Evolutionary conservation across 2,113 vertebrate species (phyloP), one percentile per base, ranked within the genome.

Genomic region (Laticauda colubrina): DNA sequence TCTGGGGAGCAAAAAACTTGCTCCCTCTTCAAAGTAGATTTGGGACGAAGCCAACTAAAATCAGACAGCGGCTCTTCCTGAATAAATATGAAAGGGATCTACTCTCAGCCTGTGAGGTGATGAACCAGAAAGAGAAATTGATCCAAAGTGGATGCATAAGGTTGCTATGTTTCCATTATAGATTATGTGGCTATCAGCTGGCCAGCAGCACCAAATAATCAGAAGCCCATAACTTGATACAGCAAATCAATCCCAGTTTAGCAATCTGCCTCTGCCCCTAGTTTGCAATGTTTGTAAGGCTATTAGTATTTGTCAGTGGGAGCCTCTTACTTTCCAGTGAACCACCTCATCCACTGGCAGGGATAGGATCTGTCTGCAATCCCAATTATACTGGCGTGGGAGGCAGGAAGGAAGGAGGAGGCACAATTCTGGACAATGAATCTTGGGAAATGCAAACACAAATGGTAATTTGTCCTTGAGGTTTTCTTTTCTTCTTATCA

Each of bases 401-500:
- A 43, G 75, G 75, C 18, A 81, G 34, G 48, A 51, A 81, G 34
- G 34, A 21, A 81, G 75, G 75, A 81, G 34, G 34, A 81, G 75
- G 34, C 18, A 81, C 18, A 9, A 43, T 81, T 81, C 34, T 23
- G 75, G 18, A 81, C 18, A 21, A 81, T 43, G 75, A 81, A 86
- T 93, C 92, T 90, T 86, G 91, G 81, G 48, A 86, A 18, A 88
- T 85, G 90, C 18, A 45, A 85, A 85, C 55, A 91, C 4, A 91
- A 91, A 87, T 81, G 7, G 88, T 3, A 39, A 92, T 11, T 20
- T 95, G 1, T 81, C 93, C 92, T 81, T 91, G 48, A 85, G 5
- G 1, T 55, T 3, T 94, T 94, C 61, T 26, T 90, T 95, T 96
- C 53, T 88, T 26, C 43, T n/a, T 48, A 69, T 2, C 61, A 21